Base-by-base conservation (phyloP, 2,113 vertebrate genomes). In the Oryzias celebensis region DNA sequence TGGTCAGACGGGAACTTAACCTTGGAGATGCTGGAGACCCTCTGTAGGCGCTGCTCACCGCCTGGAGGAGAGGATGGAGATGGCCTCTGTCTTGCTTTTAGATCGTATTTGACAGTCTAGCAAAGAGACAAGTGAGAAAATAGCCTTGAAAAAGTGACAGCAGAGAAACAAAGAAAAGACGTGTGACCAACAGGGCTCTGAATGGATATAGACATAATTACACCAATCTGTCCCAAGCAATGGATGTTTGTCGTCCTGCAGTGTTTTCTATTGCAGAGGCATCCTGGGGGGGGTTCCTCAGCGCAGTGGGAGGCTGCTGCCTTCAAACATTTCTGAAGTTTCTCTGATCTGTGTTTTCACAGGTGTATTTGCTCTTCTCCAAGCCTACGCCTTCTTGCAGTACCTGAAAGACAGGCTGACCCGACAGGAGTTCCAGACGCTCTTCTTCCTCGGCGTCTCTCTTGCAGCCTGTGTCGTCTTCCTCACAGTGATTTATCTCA, bases 341-440 rank as follows among this genome's bases (percentile, higher is more conserved):
- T 67, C 16, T 71, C 41, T 68, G 18, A 47, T 44, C 52, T 80
- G 47, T 73, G 41, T 58, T 59, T 72, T 52, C 67, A 69, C 81
- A 98, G 96, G 96, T 91, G 96, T 98, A 56, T 98, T 98, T 89
- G 96, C 95, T 7, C 90, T 98, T 58, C 90, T 98, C 55, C 96
- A 98, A 90, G 95, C 94, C 0, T 98, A 98, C 31, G 95, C 96
- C 0, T 97, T 98, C 85, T 91, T 98, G 78, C 95, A 97, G 81
- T 98, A 96, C 87, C 87, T 98, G 84, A 93, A 94, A 90, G 95
- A 98, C 82, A 89, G 94, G 73, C 85, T 98, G 75, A 98, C 95
- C 74, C 94, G 94, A 73, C 96, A 98, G 72, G 96, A 98, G 84
- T 97, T 97, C 84, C 96, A 98, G 91, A 96, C 94, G 0, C 90